Evolutionary conservation across 2,888 invertebrate species (phyloP).

Genomic region (Onthophagus sagittarius): DNA sequence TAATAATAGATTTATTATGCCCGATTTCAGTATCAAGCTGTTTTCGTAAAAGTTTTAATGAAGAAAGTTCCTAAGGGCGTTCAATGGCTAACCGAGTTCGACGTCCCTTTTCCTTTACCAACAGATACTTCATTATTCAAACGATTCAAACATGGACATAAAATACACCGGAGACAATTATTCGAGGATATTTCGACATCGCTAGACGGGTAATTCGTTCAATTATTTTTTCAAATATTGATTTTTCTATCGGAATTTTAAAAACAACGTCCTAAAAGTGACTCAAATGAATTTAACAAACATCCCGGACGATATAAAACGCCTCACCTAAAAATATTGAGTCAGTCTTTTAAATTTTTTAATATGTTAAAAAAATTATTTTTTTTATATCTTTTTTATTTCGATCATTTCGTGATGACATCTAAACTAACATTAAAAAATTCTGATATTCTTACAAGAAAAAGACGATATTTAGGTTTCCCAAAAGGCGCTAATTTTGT

Average conservation of each 20-base stretch:
- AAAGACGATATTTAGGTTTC: constrained; percentile 51
- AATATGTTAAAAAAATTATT: background rate
- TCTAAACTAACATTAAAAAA: background rate
- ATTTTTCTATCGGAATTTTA: background rate
- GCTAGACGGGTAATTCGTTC: background rate
- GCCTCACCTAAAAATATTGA: background rate
- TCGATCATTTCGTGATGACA: background rate
- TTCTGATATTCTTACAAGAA: constrained; percentile 40
- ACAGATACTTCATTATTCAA: constrained; percentile 1
- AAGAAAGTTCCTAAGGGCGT: constrained; percentile 18
- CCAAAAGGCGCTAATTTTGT: constrained; percentile 50
- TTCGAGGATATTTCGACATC: background rate
- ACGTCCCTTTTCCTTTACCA: constrained; percentile 18
- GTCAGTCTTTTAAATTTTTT: background rate
- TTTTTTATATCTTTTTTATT: background rate
- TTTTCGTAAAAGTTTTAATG: constrained; percentile 17
- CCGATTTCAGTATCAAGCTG: constrained; percentile 17
- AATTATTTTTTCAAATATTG: background rate
- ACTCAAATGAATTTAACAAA: background rate
- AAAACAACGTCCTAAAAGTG: background rate
- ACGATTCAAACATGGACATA: background rate
- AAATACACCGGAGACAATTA: background rate
- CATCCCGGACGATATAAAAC: background rate
- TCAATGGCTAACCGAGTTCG: constrained; percentile 17
- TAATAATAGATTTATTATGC: background rate